Evolutionary conservation across 2,888 invertebrate species (phyloP).

Genomic region (Agonopterix subpropinquella): DNA sequence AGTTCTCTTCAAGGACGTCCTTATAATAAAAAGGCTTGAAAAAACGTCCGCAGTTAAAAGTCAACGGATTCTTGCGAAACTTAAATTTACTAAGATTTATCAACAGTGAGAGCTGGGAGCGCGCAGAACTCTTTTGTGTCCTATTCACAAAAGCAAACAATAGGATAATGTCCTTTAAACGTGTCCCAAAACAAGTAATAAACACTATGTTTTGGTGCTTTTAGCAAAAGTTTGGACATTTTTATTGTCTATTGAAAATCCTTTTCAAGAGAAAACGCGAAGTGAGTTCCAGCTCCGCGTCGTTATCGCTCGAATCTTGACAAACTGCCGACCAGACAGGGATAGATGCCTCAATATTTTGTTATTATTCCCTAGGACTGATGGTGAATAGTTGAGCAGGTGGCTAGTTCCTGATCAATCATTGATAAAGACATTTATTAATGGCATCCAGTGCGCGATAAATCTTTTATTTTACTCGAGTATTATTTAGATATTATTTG

Average conservation of each 20-base stretch:
- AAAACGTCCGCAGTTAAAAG: neutral
- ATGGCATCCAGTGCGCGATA: neutral
- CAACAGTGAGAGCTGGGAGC: slow-evolving; percentile 14
- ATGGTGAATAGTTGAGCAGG: slow-evolving; percentile 17
- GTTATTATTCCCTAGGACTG: slow-evolving; percentile 27
- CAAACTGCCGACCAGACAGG: slow-evolving; percentile 33
- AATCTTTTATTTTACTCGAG: too few relatives aligned
- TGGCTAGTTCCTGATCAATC: slow-evolving; percentile 10
- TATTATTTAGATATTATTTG: too few relatives aligned
- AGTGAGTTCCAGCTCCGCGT: slow-evolving; percentile 12
- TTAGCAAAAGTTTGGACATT: slow-evolving; percentile 50
- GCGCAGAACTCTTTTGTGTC: slow-evolving; percentile 19
- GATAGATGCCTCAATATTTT: slow-evolving; percentile 32
- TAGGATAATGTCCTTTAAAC: slow-evolving; percentile 32
- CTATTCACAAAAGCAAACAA: slow-evolving; percentile 30
- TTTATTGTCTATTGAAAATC: slow-evolving; percentile 43
- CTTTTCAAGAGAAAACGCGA: slow-evolving; percentile 28
- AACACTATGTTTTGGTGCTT: slow-evolving; percentile 37
- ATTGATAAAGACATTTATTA: slow-evolving; percentile 9
- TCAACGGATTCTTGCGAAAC: neutral
- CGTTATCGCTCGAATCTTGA: slow-evolving; percentile 32
- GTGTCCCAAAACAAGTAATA: slow-evolving; percentile 38
- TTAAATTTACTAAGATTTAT: slow-evolving; percentile 10
- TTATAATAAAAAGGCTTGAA: neutral
- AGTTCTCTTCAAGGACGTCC: neutral